Percentiles rank a stretch among this genome's conserved stretches.
phyloP scores from a whole-genome alignment of 2,797 vertebrate genomes.

The Enteromius anoplus region DNA sequence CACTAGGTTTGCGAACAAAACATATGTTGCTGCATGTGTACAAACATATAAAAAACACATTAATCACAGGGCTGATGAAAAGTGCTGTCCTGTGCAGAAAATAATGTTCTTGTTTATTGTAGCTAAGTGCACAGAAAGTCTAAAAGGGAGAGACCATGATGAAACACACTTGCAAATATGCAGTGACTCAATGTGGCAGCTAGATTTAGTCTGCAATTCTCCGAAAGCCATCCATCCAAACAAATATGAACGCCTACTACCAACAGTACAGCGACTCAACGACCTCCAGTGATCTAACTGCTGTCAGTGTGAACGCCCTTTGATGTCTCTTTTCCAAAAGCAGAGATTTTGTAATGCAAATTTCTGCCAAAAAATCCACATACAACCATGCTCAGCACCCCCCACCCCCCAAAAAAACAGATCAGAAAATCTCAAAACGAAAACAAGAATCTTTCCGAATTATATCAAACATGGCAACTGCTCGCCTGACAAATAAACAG shows the following conservation, averaged over 20 bases:
- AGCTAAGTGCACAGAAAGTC: not conserved
- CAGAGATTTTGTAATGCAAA: slow-evolving; percentile 26
- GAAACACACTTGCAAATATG: not conserved
- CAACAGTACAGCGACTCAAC: not conserved
- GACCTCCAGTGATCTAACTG: not conserved
- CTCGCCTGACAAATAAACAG: slow-evolving; percentile 63
- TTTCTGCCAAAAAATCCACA: slow-evolving; percentile 12
- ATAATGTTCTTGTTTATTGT: slow-evolving; percentile 6
- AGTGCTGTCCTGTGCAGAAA: not conserved
- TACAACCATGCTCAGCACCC: not conserved
- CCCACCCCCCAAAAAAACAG: slow-evolving; percentile 13
- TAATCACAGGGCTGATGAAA: not conserved
- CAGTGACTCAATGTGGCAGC: not conserved
- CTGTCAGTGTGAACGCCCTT: slow-evolving; percentile 9
- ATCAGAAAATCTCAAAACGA: slow-evolving; percentile 51
- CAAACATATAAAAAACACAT: slow-evolving; percentile 1
- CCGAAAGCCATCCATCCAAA: not conserved
- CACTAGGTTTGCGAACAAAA: not conserved
- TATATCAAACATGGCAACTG: slow-evolving; percentile 52
- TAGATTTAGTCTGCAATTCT: not conserved
- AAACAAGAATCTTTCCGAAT: slow-evolving; percentile 50
- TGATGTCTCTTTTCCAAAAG: slow-evolving; percentile 15
- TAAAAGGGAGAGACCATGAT: not conserved
- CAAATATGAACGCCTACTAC: not conserved
- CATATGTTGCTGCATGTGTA: not conserved